These are phyloP conservation scores for Tupiocoris notatus DNA, from an alignment of 2,888 invertebrate species.

Conservation along the genomic window DNA sequence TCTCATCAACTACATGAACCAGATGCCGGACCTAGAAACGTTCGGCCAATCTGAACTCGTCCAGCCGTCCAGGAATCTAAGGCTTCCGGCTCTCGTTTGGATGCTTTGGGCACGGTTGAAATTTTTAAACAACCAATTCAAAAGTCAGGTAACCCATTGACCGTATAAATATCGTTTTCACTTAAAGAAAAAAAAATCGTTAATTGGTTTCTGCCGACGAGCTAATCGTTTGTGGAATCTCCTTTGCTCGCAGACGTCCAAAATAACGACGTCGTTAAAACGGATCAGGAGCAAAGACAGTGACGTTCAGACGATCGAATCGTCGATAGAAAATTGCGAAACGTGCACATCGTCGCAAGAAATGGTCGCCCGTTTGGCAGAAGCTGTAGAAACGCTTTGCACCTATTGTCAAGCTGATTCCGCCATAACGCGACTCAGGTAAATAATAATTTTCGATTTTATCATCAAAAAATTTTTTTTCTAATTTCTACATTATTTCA, in stretches of 20 bases:
- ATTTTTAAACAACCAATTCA: conserved; percentile 19
- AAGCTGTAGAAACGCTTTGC: not conserved
- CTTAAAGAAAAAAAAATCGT: no score
- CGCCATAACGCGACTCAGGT: not conserved
- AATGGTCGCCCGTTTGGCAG: conserved; percentile 1
- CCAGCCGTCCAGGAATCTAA: not conserved
- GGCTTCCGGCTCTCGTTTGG: conserved; percentile 25
- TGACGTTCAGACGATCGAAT: conserved; percentile 9
- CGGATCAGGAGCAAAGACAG: not conserved
- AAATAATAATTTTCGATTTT: not conserved
- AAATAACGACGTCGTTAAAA: not conserved
- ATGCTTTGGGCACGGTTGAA: conserved; percentile 28
- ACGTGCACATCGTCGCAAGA: conserved; percentile 25
- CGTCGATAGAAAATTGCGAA: conserved; percentile 6
- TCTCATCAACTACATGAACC: conserved; percentile 23
- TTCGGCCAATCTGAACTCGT: conserved; percentile 17
- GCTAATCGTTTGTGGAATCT: no score
- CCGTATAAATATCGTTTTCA: no score
- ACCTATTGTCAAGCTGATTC: not conserved
- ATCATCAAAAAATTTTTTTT: not conserved
- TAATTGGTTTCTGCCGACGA: no score
- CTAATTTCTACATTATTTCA: no score
- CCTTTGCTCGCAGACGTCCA: not conserved
- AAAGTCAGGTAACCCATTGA: no score
- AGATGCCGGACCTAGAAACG: conserved; percentile 20